Percentiles rank a stretch among this genome's conserved stretches.
Evolutionary conservation across 2,888 invertebrate species (phyloP).

Genomic region (Leucoma salicis): DNA sequence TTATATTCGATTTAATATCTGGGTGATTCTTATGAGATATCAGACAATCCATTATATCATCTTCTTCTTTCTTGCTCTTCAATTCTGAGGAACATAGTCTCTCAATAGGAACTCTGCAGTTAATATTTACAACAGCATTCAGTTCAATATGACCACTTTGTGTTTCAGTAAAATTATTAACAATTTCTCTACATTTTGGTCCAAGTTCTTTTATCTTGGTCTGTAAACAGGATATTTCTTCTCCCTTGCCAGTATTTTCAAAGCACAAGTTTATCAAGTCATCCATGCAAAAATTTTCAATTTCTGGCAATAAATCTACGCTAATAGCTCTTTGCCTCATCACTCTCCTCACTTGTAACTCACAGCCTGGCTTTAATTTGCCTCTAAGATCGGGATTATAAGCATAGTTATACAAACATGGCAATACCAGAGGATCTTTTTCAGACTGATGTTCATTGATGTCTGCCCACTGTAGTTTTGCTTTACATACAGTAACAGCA

Average conservation of each 20-base stretch:
- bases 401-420: constrained; percentile 93
- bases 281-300: constrained; percentile 94
- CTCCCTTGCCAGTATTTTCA: constrained; percentile 92
- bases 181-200: constrained; percentile 87
- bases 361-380: constrained; percentile 83
- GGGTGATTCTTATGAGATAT: constrained; percentile 95
- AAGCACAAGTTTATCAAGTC: constrained; percentile 93
- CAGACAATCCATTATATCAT: constrained; percentile 96
- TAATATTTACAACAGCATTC: constrained; percentile 93
- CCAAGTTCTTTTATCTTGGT: constrained; percentile 88
- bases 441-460: constrained; percentile 86
- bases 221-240: constrained; percentile 96
- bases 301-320: constrained; percentile 96
- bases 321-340: constrained; percentile 96
- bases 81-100: constrained; percentile 87
- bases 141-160: constrained; percentile 94
- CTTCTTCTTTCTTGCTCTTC: constrained; percentile 88
- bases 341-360: constrained; percentile 92
- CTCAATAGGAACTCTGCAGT: constrained; percentile 91
- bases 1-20: constrained; percentile 87
- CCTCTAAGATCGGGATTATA: constrained; percentile 76
- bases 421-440: constrained; percentile 91
- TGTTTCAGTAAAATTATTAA: constrained; percentile 93
- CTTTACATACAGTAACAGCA: constrained; percentile 91
- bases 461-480: constrained; percentile 89